Conservation (phyloP, 2,888 invertebrate genomes). For the Diplazon laetatorius region DNA sequence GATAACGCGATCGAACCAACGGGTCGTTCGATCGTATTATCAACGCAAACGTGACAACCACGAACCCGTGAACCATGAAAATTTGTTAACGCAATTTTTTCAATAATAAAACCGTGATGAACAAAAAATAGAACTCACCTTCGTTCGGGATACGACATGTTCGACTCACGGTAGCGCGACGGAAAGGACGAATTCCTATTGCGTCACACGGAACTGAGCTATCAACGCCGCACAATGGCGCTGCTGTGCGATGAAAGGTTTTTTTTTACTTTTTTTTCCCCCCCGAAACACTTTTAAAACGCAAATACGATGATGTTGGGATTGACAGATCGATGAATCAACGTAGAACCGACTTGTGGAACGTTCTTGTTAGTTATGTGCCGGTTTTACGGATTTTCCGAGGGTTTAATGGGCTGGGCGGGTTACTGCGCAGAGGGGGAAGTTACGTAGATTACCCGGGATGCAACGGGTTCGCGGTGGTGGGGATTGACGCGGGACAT, state of each 20-base stretch:
- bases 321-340: background rate
- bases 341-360: conserved; percentile 17
- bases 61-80: conserved; percentile 13
- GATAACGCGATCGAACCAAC: conserved; percentile 24
- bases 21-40: no score
- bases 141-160: conserved; percentile 93
- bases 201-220: conserved; percentile 79
- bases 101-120: conserved; percentile 61
- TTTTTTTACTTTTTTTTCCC: conserved; percentile 10
- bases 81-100: conserved; percentile 36
- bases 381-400: conserved; percentile 39
- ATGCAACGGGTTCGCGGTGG: conserved; percentile 29
- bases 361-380: conserved; percentile 43
- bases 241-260: conserved; percentile 64
- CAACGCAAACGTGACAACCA: conserved; percentile 14
- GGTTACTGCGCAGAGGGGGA: conserved; percentile 72
- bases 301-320: background rate
- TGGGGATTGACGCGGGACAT: conserved; percentile 68
- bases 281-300: no score
- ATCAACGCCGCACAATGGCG: conserved; percentile 74
- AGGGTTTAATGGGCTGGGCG: conserved; percentile 40
- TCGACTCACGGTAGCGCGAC: conserved; percentile 90
- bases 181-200: conserved; percentile 85
- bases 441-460: conserved; percentile 71
- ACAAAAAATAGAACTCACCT: conserved; percentile 88